Evolutionary conservation across 2,797 vertebrate species (phyloP).

Genomic region (Lutjanus campechanus): DNA sequence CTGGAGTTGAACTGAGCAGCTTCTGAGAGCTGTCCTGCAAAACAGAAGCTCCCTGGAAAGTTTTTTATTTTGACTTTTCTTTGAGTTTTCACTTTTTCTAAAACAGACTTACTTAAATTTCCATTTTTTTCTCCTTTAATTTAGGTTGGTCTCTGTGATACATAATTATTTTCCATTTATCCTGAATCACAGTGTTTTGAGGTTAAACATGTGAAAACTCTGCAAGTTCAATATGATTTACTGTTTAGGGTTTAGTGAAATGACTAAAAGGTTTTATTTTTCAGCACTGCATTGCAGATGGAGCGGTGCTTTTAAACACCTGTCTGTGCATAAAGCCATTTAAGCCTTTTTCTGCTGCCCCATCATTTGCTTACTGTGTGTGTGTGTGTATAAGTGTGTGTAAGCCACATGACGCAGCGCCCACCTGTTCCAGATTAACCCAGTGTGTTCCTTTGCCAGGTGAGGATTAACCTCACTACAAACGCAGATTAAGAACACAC

Average conservation of each 20-base stretch:
- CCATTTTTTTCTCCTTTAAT: background rate
- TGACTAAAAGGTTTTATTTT: background rate
- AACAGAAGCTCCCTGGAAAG: background rate
- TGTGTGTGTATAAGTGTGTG: conserved; percentile 9
- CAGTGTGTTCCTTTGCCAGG: conserved; percentile 59
- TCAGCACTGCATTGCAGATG: background rate
- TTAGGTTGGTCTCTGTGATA: background rate
- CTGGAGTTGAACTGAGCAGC: background rate
- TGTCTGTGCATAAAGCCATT: conserved; percentile 6
- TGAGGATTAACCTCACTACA: conserved; percentile 73
- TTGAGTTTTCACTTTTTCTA: background rate
- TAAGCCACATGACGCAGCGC: conserved; percentile 35
- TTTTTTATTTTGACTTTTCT: background rate
- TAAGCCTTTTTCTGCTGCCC: conserved; percentile 32
- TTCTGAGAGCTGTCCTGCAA: background rate
- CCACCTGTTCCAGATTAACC: conserved; percentile 78
- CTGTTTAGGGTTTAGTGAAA: background rate
- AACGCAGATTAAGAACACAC: conserved; percentile 62
- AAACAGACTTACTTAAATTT: background rate
- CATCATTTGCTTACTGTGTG: conserved; percentile 16
- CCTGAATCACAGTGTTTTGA: background rate
- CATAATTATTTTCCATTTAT: background rate
- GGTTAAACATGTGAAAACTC: background rate
- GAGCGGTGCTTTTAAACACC: conserved; percentile 18
- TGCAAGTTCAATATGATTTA: background rate